Base-by-base conservation (phyloP, 2,797 vertebrate genomes). In the Lacerta bilineata region DNA sequence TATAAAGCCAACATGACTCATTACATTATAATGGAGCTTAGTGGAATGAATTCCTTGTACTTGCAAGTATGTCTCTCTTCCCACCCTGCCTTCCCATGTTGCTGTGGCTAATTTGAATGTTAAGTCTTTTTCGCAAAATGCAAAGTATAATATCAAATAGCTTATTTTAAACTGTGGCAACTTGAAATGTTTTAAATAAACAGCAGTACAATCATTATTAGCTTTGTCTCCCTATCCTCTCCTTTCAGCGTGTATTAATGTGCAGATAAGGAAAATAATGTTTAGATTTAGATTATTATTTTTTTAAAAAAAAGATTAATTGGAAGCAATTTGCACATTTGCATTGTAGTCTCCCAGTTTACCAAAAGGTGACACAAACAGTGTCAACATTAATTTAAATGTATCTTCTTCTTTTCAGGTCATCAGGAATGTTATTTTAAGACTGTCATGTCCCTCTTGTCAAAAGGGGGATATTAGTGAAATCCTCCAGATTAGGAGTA, bases 141-240 rank as follows among this genome's bases (percentile, higher is more conserved):
- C 61, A 85, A 85, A 87, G 72, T 23, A 36, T 80, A 64, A 89
- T 87, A 87, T 84, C 69, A 68, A 80, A 90, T 74, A 55, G 82
- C 41, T 81, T 89, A 55, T 82, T 89, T 88, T 76, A 86, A 87
- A 90, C 59, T 33, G 69, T 66, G 33, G 69, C 55, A 55, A 66
- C 66, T 80, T 87, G 85, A 80, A 80, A 76, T 87, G 80, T 84
- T 76, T 84, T 76, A 87, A 90, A 87, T 78, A 84, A 90, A 77
- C 33, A 90, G 9, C 66, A 46, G 33, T 29, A 20, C 77, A 80
- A 84, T 87, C 75, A 85, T 76, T 84, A 81, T 85, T 87, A 85
- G 69, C 71, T 76, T 80, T 68, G 39, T 78, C 18, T 27, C 20
- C 18, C 68, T 75, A 68, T 90, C 68, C 75, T 71, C 71, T 29